These are phyloP conservation scores for Thaumatotibia leucotreta DNA, from an alignment of 1,140 invertebrate genomes.

Conservation along the genomic window DNA sequence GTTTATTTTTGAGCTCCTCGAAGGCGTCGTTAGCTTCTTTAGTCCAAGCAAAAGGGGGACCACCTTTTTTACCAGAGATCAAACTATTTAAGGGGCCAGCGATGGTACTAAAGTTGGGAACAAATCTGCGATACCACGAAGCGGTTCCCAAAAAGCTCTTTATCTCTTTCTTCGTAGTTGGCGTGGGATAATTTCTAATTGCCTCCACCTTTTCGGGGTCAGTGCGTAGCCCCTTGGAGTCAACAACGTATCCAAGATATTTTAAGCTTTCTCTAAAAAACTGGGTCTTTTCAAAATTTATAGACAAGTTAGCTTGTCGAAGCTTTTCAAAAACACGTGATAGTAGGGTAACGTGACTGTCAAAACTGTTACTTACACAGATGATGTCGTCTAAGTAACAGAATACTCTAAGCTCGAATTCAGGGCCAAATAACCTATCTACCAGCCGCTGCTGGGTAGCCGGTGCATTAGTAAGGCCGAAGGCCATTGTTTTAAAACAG, in stretches of 20 bases:
- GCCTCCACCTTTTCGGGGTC: conserved; percentile 23
- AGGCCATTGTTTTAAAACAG: conserved; percentile 53
- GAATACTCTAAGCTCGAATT: conserved; percentile 24
- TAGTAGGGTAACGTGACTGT: conserved; percentile 56
- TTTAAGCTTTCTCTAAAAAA: conserved; percentile 48
- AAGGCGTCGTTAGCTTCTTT: neutral
- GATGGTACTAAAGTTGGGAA: neutral
- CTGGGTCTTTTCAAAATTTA: conserved; percentile 59
- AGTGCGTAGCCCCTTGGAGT: neutral
- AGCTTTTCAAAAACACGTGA: conserved; percentile 46
- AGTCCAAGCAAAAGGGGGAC: neutral
- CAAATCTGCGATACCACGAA: neutral
- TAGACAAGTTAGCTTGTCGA: conserved; percentile 44
- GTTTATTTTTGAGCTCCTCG: neutral
- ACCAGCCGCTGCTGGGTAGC: conserved; percentile 28
- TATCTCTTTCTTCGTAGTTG: neutral
- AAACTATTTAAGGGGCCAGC: neutral
- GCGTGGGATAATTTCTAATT: conserved; percentile 22
- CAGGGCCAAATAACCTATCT: conserved; percentile 8
- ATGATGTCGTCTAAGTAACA: conserved; percentile 72
- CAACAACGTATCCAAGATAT: conserved; percentile 47
- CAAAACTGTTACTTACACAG: conserved; percentile 41
- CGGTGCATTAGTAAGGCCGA: conserved; percentile 29
- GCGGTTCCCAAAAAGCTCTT: neutral
- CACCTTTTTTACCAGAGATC: neutral